A percentile compares a stretch with the other conserved stretches of the same genome.
Evolutionary conservation across 2,113 vertebrate species (phyloP).

Genomic region (Hyaena hyaena): DNA sequence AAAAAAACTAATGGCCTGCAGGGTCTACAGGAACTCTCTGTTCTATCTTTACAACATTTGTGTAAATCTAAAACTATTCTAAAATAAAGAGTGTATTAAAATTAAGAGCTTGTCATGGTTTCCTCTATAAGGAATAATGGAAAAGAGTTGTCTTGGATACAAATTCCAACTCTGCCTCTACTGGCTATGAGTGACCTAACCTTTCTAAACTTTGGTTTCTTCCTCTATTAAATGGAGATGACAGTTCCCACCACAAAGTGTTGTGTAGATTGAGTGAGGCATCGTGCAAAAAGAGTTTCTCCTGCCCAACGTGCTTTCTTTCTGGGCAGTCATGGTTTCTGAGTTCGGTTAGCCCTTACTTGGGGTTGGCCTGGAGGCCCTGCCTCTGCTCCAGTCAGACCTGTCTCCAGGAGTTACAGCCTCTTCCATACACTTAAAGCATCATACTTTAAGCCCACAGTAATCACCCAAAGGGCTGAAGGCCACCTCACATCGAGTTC

Average conservation of each 20-base stretch:
- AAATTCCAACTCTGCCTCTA: neutral
- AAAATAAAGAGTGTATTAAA: conserved; percentile 53
- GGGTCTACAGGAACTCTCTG: conserved; percentile 12
- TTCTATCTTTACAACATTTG: conserved; percentile 40
- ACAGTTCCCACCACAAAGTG: neutral
- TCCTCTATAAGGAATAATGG: conserved; percentile 42
- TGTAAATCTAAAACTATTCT: conserved; percentile 56
- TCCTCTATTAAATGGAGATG: neutral
- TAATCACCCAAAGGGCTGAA: neutral
- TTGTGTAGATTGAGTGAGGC: neutral
- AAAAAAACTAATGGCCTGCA: neutral
- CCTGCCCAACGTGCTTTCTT: neutral
- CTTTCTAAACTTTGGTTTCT: conserved; percentile 21
- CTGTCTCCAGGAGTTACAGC: neutral
- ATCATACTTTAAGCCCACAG: neutral
- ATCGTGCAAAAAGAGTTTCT: neutral
- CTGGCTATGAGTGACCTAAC: neutral
- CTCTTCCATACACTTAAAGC: neutral
- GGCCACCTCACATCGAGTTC: neutral
- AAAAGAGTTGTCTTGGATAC: neutral
- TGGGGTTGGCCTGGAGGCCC: neutral
- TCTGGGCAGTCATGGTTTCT: neutral
- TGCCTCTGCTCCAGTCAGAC: neutral
- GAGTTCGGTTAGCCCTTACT: neutral
- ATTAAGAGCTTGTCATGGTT: neutral